These are phyloP conservation scores for Lithophane leautieri DNA, from an alignment of 2,888 invertebrate genomes.

Conservation along the genomic window DNA sequence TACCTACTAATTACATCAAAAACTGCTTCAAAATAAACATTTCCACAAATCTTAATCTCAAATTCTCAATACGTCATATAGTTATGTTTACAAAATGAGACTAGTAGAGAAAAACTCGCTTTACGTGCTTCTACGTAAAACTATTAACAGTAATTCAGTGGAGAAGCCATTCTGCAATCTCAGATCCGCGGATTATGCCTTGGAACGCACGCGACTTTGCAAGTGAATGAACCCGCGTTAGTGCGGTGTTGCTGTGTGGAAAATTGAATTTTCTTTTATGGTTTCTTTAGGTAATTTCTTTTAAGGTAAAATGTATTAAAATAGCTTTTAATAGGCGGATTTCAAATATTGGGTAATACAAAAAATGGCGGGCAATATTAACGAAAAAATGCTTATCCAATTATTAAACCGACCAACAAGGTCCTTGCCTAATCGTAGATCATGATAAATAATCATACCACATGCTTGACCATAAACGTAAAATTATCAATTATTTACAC, in stretches of 20 bases:
- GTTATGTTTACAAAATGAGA: not conserved
- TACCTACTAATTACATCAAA: not conserved
- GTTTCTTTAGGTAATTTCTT: constrained; percentile 32
- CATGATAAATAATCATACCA: constrained; percentile 6
- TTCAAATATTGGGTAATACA: not conserved
- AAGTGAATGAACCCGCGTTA: constrained; percentile 69
- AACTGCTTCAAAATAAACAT: not conserved
- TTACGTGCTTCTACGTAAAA: constrained; percentile 61
- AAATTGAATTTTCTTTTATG: constrained; percentile 52
- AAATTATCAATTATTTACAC: constrained; percentile 31
- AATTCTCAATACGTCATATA: not conserved
- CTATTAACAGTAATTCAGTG: constrained; percentile 78
- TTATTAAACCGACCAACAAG: not conserved
- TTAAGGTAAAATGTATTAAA: not conserved
- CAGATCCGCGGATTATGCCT: constrained; percentile 72
- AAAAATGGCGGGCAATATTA: not conserved
- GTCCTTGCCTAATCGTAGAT: constrained; percentile 16
- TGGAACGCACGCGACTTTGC: constrained; percentile 62
- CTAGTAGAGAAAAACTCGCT: not conserved
- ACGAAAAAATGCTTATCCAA: not conserved
- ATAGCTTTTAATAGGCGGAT: not conserved
- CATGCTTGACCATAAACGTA: not conserved
- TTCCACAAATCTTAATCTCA: not conserved
- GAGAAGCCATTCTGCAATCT: constrained; percentile 71
- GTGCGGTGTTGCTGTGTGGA: constrained; percentile 28